Evolutionary conservation across 2,888 invertebrate genomes (phyloP).

Genomic region (Synergus itoensis): DNA sequence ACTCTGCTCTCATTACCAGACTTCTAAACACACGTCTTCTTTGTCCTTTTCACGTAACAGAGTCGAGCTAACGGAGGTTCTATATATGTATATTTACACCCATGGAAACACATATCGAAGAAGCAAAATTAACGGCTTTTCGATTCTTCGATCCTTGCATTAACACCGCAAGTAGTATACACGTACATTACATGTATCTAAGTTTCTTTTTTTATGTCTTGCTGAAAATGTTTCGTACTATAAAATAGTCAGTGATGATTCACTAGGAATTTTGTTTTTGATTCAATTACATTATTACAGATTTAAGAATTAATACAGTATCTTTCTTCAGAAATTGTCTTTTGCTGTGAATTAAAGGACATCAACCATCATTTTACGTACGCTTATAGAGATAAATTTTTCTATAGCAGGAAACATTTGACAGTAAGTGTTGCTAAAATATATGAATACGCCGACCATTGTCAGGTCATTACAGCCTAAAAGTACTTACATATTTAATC

Average conservation of each 20-base stretch:
- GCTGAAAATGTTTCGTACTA: background rate
- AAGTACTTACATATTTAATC: constrained; percentile 46
- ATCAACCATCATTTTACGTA: too few relatives aligned
- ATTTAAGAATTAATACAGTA: too few relatives aligned
- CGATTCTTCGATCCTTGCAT: constrained; percentile 24
- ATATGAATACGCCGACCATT: constrained; percentile 15
- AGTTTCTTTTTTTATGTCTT: constrained; percentile 7
- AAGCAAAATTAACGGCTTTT: constrained; percentile 35
- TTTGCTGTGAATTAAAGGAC: too few relatives aligned
- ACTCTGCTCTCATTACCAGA: constrained; percentile 36
- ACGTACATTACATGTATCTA: constrained; percentile 22
- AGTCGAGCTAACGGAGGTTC: constrained; percentile 34
- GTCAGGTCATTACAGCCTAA: constrained; percentile 44
- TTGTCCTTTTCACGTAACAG: constrained; percentile 27
- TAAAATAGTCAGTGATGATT: background rate
- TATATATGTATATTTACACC: constrained; percentile 35
- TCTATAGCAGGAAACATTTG: constrained; percentile 27
- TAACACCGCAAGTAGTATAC: constrained; percentile 12
- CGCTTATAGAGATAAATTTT: too few relatives aligned
- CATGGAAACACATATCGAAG: constrained; percentile 36
- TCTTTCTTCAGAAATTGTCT: too few relatives aligned
- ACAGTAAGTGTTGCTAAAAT: constrained; percentile 4
- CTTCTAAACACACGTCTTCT: constrained; percentile 17
- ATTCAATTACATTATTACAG: background rate
- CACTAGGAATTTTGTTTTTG: background rate